phyloP scores from a whole-genome alignment of 1,140 invertebrate genomes.

The Drosophila biarmipes region DNA sequence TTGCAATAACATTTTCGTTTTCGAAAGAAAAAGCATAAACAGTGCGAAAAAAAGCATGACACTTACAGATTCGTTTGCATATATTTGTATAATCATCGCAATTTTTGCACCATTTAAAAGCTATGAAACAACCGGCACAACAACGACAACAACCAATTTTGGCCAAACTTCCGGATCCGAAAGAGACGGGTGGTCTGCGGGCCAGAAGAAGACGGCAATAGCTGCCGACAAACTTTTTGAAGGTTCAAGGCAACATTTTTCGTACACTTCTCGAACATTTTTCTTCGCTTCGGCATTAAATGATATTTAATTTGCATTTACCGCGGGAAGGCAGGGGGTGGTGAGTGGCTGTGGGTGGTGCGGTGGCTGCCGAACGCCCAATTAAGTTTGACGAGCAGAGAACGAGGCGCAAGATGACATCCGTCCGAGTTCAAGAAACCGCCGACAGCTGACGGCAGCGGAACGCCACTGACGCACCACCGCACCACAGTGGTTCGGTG shows the following conservation, averaged over 20 bases:
- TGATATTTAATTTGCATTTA: conserved; percentile 56
- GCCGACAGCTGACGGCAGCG: conserved; percentile 26
- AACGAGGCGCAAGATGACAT: conserved; percentile 51
- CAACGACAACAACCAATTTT: conserved; percentile 31
- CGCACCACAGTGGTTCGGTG: conserved; percentile 16
- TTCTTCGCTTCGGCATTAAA: conserved; percentile 37
- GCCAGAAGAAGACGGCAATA: not conserved
- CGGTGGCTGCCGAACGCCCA: conserved; percentile 46
- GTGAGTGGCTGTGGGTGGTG: conserved; percentile 15
- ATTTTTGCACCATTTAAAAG: conserved; percentile 58
- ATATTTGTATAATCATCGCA: conserved; percentile 31
- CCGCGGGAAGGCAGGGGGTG: not conserved
- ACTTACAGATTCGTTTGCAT: conserved; percentile 19
- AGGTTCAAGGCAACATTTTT: conserved; percentile 56
- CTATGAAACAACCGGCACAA: conserved; percentile 49
- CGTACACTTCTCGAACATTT: conserved; percentile 21
- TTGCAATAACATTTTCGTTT: not conserved
- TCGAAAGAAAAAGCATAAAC: conserved; percentile 19
- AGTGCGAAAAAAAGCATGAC: conserved; percentile 22
- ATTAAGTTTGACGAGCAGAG: conserved; percentile 50
- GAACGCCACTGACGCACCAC: conserved; percentile 33
- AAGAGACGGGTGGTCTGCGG: conserved; percentile 5
- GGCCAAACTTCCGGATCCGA: conserved; percentile 61
- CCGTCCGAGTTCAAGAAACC: conserved; percentile 39
- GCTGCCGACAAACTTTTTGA: conserved; percentile 41